Base-by-base conservation (phyloP, 2,797 vertebrate species). In the Sorex maritimensis region DNA sequence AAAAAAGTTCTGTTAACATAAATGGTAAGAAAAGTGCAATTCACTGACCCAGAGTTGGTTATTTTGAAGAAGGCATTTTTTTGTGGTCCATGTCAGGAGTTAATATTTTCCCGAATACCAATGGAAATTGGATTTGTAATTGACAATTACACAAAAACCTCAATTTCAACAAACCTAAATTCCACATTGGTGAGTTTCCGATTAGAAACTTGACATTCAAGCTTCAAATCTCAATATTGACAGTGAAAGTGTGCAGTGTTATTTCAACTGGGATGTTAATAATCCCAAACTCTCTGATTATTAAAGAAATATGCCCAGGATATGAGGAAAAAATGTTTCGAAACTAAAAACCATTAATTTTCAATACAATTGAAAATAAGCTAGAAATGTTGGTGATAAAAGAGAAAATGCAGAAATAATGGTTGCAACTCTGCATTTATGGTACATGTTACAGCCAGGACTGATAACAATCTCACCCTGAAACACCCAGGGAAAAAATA, bases 101-200 rank as follows among this genome's bases (percentile, higher is more conserved):
- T 92, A 63, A 92, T 44, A 67, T 24, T 91, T 87, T 89, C 94
- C 71, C 81, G 10, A 15, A 84, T 71, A 61, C 28, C 41, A 93
- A 65, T 46, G 67, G 68, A 46, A 41, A 84, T 11, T 88, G 61
- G 63, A 38, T 69, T 21, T 52, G 82, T 94, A 95, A 72, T 6
- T 86, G 61, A 69, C 69, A 90, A 71, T 41, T 84, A 87, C 55
- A n/a, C 26, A 89, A 74, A 90, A 67, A 52, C 14, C 21, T 72
- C 68, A 78, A 73, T 65, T 28, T 41, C 44, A 90, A 90, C 61
- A 94, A 94, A 87, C 83, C 92, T 90, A 94, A 88, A 92, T 75
- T 90, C 23, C 58, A 81, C 38, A 23, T 41, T 15, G 44, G 12
- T 91, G 24, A 86, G 95, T 78, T 93, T 92, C 73, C 21, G 88